Evolutionary conservation across 1,140 invertebrate species (phyloP), one percentile per base, ranked within the genome.

Genomic region (Drosophila auraria): DNA sequence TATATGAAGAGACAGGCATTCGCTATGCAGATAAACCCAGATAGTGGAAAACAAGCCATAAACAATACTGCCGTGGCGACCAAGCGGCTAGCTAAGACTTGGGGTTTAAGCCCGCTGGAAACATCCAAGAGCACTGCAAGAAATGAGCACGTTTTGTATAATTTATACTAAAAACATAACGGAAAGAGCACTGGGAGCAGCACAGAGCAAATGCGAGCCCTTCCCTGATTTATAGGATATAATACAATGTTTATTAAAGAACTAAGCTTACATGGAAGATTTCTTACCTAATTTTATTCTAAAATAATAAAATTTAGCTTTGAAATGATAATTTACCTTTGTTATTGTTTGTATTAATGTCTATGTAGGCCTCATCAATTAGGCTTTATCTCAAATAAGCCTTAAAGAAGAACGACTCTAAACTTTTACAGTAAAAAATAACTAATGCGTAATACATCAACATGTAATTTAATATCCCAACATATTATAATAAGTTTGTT

Each of bases 41-140:
- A 15, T 23, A 40, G 51, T 36, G 44, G 20, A 33, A 33, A 79
- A 63, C 38, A 63, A 78, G 23, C 27, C 59, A 53, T 50, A 51
- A 64, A 65, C 49, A 64, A 68, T 68, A 45, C 77, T 74, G 61
- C 70, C 59, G 59, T 59, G 84, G 63, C 66, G 65, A 73, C 80
- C 77, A 65, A 44, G 53, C 66, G 76, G 40, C 49, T 78, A 38
- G 42, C 60, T 25, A 40, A 45, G 17, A 33, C 42, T 51, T 38
- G 36, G 11, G 15, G 4, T 20, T 44, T 14, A 23, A 42, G n/a
- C 30, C 40, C 23, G 15, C 17, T 33, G 27, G 25, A 71, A 47
- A 57, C 25, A 14, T 23, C 3, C n/a, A 33, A 42, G 36, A 58
- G 20, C 38, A 61, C 53, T 15, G 51, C 8, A 5, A 17, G 9